Evolutionary conservation across 2,113 vertebrate genomes (phyloP), one percentile per base, ranked within the genome.

Genomic region (Lethenteron reissneri): DNA sequence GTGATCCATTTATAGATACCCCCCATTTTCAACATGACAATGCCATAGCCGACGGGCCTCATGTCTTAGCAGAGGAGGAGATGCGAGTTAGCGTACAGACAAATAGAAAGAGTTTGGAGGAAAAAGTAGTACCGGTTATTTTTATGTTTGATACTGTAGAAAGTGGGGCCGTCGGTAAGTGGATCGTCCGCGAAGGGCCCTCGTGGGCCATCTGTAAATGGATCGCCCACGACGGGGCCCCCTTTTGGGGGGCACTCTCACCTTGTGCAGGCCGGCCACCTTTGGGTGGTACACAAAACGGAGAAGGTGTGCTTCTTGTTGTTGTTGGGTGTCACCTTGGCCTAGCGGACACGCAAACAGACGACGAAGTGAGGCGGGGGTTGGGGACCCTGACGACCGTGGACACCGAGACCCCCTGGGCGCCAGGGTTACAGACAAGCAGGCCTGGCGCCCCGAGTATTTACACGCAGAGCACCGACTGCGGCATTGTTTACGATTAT

Each of bases 261-360:
- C 92, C 83, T 91, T 90, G 76, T 96, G 90, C 57, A 92, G 79
- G 25, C 92, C 92, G 15, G 89, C 89, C 1, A 96, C 92, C 77
- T 92, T 95, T 75, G 92, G 90, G 58, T 94, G 73, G 8, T 92
- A 96, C 75, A 85, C 83, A 70, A 94, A 70, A 94, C 89, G 0
- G 87, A 85, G 25, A 92, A 92, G 0, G 86, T 91, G 58, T 90
- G 76, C 75, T 86, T 88, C 78, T 86, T 87, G 80, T 96, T 90
- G 0, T 96, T 96, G 81, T 95, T 95, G 74, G 92, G 83, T 71
- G 89, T 83, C 58, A 92, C 92, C 76, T 87, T 83, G 73, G 89
- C 92, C 92, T 92, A 73, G 9, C 41, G 77, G 77, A 71, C 56
- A 19, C 9, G 56, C 68, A 25, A 25, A 25, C 25, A 70, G 56